A percentile compares a stretch with the other conserved stretches of the same genome.
phyloP scores from a whole-genome alignment of 2,797 vertebrate species.

The Tympanoctomys barrerae region DNA sequence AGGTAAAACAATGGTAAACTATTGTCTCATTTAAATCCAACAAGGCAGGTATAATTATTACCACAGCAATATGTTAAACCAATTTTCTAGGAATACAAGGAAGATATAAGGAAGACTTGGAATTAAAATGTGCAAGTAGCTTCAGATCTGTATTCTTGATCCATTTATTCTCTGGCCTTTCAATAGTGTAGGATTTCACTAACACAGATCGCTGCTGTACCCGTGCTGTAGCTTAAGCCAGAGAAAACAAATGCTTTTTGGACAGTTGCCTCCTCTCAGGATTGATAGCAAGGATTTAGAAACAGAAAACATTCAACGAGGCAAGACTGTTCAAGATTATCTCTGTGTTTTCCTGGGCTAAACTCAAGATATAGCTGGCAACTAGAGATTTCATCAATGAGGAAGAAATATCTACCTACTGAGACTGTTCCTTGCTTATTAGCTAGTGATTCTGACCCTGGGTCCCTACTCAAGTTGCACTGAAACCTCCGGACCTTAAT shows the following conservation, averaged over 20 bases:
- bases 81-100: background rate
- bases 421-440: slow-evolving; percentile 23
- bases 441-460: slow-evolving; percentile 47
- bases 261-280: slow-evolving; percentile 2
- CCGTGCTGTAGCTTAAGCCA: background rate
- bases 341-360: slow-evolving; percentile 21
- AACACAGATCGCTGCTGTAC: background rate
- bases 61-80: background rate
- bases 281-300: background rate
- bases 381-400: slow-evolving; percentile 47
- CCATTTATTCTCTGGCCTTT: background rate
- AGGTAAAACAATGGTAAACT: background rate
- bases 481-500: slow-evolving; percentile 42
- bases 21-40: slow-evolving; percentile 26
- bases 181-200: background rate
- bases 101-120: background rate
- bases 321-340: background rate
- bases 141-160: background rate
- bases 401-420: slow-evolving; percentile 50
- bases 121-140: background rate
- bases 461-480: background rate
- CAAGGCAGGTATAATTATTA: background rate
- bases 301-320: background rate
- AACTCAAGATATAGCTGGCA: background rate
- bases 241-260: background rate